Evolutionary conservation across 2,888 invertebrate genomes (phyloP).

Genomic region (Sminthurides aquaticus): DNA sequence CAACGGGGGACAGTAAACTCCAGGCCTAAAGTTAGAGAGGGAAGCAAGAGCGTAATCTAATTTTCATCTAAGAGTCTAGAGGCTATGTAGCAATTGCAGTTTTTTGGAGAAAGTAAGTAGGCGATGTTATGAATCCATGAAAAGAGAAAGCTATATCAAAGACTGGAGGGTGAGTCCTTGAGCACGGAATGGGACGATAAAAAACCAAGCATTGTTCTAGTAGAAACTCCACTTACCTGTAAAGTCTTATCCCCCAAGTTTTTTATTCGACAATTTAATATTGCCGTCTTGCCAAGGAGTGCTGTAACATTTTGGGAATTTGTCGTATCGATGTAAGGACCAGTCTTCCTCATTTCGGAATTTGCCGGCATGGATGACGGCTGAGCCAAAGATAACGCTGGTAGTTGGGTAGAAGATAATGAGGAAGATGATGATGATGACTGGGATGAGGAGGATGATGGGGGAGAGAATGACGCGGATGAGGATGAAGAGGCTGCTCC

Average conservation of each 20-base stretch:
- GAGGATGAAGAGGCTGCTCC: conserved; percentile 12
- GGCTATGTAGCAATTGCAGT: too few species aligned
- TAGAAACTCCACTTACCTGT: conserved; percentile 50
- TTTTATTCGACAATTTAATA: conserved; percentile 80
- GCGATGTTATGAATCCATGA: too few species aligned
- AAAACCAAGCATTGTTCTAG: neutral
- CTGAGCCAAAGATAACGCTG: neutral
- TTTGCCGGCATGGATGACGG: neutral
- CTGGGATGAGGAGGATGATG: conserved; percentile 17
- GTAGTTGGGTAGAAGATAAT: neutral
- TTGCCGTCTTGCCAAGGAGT: conserved; percentile 78
- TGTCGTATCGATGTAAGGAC: conserved; percentile 66
- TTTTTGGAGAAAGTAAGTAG: too few species aligned
- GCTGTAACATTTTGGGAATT: conserved; percentile 70
- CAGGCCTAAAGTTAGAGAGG: too few species aligned
- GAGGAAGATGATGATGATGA: conserved; percentile 3
- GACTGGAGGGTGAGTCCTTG: too few species aligned
- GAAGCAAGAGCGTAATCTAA: too few species aligned
- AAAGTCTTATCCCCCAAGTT: conserved; percentile 87
- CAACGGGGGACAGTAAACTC: too few species aligned
- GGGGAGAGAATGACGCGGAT: conserved; percentile 11
- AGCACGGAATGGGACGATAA: neutral
- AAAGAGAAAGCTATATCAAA: too few species aligned
- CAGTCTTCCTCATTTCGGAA: conserved; percentile 23
- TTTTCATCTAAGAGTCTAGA: too few species aligned